Evolutionary conservation across 2,797 vertebrate species (phyloP), one percentile per base, ranked within the genome.

Genomic region (Triplophysa yarkandensis): DNA sequence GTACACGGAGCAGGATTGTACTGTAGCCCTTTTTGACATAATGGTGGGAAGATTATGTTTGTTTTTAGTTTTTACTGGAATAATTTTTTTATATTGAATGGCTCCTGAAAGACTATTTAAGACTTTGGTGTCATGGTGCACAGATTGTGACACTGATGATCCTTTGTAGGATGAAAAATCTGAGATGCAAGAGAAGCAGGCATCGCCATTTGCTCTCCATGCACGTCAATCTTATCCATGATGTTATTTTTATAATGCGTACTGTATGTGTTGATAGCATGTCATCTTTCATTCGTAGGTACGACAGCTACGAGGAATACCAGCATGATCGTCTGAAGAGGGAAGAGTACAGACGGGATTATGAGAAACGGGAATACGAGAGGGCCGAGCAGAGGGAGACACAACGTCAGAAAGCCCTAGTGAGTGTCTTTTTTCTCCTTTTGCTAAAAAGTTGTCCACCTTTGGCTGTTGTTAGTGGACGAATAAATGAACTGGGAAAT

Each of bases 301-400:
- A 97, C 84, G 95, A 98, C 94, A 97, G 95, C 92, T 97, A 96
- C 54, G 97, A 99, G 89, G 95, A 98, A 58, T 96, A 98, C 92
- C 95, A 98, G 90, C 94, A 96, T 30, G 95, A 98, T 88, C 92
- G 91, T 87, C 94, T 98, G 90, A 96, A 95, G 90, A 94, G 93
- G 90, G 96, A 98, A 89, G 96, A 98, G 85, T 93, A 95, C 85
- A 94, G 91, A 80, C 94, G 88, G 85, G 94, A 96, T 87, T 93
- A 93, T 81, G 95, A 98, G 91, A 96, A 96, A 88, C 92, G 93
- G 82, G 96, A 98, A 90, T 95, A 92, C 23, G 95, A 98, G 85
- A 90, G 94, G 90, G 94, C 95, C 80, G 95, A 95, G 86, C 95
- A 98, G 89, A 94, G 95, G 82, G 95, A 98, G 85, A 92, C 90